These are phyloP conservation scores for Gymnocypris eckloni DNA, from an alignment of 2,797 vertebrate species.

Conservation along the genomic window DNA sequence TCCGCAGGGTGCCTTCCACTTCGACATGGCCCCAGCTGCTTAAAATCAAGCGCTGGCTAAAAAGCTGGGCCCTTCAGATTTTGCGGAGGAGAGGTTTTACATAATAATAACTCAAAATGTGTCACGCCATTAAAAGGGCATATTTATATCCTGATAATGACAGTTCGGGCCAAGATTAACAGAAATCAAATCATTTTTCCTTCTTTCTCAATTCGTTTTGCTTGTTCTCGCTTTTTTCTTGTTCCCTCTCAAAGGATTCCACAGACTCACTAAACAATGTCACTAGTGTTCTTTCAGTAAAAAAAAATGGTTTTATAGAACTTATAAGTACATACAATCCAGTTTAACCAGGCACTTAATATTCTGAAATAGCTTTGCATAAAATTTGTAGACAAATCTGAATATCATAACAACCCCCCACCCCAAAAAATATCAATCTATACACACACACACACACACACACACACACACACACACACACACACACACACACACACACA, in stretches of 20 bases:
- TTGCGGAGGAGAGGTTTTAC: slow-evolving; percentile 38
- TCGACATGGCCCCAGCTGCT: slow-evolving; percentile 19
- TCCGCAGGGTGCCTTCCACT: slow-evolving; percentile 34
- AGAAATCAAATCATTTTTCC: background rate
- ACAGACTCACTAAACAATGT: background rate
- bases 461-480: too few relatives aligned
- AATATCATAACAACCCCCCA: too few relatives aligned
- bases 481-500: too few relatives aligned
- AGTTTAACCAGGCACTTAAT: background rate
- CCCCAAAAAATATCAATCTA: too few relatives aligned
- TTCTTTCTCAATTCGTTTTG: background rate
- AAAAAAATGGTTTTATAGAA: background rate
- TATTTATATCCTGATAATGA: slow-evolving; percentile 23
- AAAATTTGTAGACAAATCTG: too few relatives aligned
- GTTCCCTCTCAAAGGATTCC: background rate
- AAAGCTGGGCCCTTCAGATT: slow-evolving; percentile 19
- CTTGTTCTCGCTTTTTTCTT: background rate
- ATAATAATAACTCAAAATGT: slow-evolving; percentile 40
- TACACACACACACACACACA: too few relatives aligned
- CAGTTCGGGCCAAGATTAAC: background rate
- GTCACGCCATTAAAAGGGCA: slow-evolving; percentile 24
- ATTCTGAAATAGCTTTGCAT: background rate
- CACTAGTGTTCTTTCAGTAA: background rate
- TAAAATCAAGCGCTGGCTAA: slow-evolving; percentile 35
- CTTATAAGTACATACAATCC: background rate